These are phyloP conservation scores for Sus cebifrons DNA, from an alignment of 2,797 vertebrate genomes.

Conservation along the genomic window DNA sequence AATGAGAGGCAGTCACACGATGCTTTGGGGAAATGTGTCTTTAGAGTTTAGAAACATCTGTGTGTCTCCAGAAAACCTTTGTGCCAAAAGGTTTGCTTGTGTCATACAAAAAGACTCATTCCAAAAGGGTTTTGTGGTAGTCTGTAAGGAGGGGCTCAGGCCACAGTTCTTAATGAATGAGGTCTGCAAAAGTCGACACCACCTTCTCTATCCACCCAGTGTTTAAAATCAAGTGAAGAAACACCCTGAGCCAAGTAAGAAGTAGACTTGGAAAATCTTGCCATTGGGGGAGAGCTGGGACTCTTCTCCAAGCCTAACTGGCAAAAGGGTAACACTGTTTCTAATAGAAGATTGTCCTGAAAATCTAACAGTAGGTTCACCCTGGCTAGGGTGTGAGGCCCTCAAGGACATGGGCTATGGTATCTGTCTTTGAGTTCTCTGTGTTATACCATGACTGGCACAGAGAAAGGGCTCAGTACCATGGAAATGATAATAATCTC, in stretches of 20 bases:
- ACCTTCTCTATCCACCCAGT: neutral
- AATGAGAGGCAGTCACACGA: neutral
- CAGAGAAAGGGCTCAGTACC: neutral
- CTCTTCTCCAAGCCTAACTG: neutral
- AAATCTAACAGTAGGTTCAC: neutral
- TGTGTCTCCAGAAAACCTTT: neutral
- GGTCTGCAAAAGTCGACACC: neutral
- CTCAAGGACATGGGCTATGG: neutral
- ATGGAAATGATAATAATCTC: neutral
- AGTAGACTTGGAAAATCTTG: neutral
- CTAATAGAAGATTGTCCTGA: neutral
- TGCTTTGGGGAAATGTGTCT: neutral
- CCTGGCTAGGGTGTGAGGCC: neutral
- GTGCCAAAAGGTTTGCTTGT: slow-evolving; percentile 44
- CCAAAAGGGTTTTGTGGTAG: neutral
- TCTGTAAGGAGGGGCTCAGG: neutral
- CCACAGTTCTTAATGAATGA: neutral
- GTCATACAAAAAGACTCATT: neutral
- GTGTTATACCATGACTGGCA: neutral
- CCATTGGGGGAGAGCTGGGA: neutral
- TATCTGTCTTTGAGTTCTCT: neutral
- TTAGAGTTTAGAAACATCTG: neutral
- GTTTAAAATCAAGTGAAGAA: slow-evolving; percentile 57
- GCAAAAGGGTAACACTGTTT: neutral
- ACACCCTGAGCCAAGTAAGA: neutral